Base-by-base conservation (phyloP, 2,888 invertebrate species). In the Smittia aterrima region DNA sequence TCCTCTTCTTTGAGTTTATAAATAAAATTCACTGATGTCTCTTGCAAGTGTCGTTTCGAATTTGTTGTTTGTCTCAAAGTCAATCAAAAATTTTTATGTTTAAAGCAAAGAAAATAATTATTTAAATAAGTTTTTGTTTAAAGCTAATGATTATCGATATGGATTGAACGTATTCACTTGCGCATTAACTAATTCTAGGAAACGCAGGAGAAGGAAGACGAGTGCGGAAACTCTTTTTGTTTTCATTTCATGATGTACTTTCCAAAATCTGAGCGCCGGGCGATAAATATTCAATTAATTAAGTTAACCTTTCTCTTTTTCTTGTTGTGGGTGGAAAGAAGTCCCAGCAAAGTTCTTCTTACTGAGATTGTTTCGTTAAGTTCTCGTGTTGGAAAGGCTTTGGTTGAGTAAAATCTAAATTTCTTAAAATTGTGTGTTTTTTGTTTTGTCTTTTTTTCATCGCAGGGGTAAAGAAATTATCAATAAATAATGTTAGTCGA, bases 401-500 rank as follows among this genome's bases (percentile, higher is more conserved):
- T 7, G 9, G 38, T 32, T 32, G 32, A 3, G 32, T 32, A 32
- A 32, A 32, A 3, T 32, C 32, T n/a, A n/a, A n/a, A 32, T 32
- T 32, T 32, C 32, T 32, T 32, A 6, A 32, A 32, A 32, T 6
- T 32, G 32, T 32, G 3, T 32, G 32, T 32, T n/a, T 47, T 38
- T 38, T 38, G 38, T 38, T 9, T 38, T 38, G 4, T 9, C 38
- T 9, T 7, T 38, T 47, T 47, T 47, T 47, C 16, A 11, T 47
- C n/a, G 16, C 11, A 13, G 47, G 16, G 16, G 38, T 4, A 38
- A 47, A 3, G 58, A 13, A 22, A 58, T 7, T 4, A 18, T 3
- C 3, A 58, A 58, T 58, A 58, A 58, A 58, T 58, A 58, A 58
- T 22, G 18, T 58, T 22, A n/a, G 58, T 58, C 58, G 18, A 58